Base-by-base conservation (phyloP, 2,113 vertebrate genomes). In the Phainopepla nitens region DNA sequence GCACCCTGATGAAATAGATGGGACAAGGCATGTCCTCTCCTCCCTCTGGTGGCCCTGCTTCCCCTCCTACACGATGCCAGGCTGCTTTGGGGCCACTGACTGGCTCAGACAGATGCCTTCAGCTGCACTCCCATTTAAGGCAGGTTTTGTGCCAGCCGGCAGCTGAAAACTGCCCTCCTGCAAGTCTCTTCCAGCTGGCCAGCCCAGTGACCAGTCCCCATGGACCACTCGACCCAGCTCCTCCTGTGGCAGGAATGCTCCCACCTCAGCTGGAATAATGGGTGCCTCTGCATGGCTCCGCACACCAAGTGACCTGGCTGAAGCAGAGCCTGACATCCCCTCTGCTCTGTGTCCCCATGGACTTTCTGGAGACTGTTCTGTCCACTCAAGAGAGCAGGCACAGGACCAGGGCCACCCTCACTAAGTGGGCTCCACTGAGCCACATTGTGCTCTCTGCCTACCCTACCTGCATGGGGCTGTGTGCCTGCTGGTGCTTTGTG, bases 61-160 rank as follows among this genome's bases (percentile, higher is more conserved):
- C 16, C 29, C 60, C 72, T 86, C 28, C 20, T 41, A 44, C n/a
- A 47, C 2, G 1, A 27, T 76, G 69, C 78, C 51, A 70, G 76
- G 33, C 82, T 92, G 68, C 69, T 87, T n/a, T 29, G 80, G 53
- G 83, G 56, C 81, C 31, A 9, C 47, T 51, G 73, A 44, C 61
- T 20, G 1, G 20, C 66, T 65, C 8, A 1, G 53, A 85, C 49
- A 45, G 88, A 28, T 0, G 3, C 24, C 44, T 66, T 47, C 87
- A 62, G 65, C 90, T 76, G 66, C 2, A 5, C 79, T 93, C 92
- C 94, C 92, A 93, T 93, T 96, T 96, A 94, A 95, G 88, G 96
- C 49, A 82, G 66, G 23, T 90, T 88, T 82, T 82, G 28, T 77
- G 66, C 49, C 0, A 0, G 24, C 3, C 1, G 2, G 87, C 44